Evolutionary conservation across 1,140 invertebrate species (phyloP).

Genomic region (Drosophila pseudoananassae): DNA sequence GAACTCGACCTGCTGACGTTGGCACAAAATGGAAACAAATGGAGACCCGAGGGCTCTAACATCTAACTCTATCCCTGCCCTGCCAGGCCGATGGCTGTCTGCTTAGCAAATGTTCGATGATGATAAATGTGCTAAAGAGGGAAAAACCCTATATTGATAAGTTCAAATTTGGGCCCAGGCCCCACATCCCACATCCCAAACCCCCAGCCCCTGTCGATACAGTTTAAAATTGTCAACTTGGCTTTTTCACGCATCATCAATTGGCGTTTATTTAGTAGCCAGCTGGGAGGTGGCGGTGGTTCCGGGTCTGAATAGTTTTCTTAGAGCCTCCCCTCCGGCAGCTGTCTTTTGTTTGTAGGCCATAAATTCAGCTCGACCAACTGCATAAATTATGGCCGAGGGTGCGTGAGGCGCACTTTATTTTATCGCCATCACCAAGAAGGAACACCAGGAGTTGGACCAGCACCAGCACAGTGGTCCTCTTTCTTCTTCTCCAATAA

Average conservation of each 20-base stretch:
- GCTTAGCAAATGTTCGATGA: constrained; percentile 74
- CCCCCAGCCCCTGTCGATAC: constrained; percentile 39
- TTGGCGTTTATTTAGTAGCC: constrained; percentile 76
- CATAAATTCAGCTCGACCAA: constrained; percentile 66
- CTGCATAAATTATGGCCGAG: constrained; percentile 72
- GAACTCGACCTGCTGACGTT: constrained; percentile 74
- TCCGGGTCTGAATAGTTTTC: constrained; percentile 45
- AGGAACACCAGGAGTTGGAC: constrained; percentile 2
- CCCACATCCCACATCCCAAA: neutral
- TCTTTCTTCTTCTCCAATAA: neutral
- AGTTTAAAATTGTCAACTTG: constrained; percentile 79
- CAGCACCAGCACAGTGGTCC: constrained; percentile 8
- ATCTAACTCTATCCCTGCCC: neutral
- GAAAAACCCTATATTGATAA: constrained; percentile 38
- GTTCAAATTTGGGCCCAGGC: constrained; percentile 9
- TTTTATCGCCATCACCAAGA: constrained; percentile 57
- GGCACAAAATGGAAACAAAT: constrained; percentile 81
- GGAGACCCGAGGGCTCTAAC: constrained; percentile 42
- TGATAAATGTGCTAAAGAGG: constrained; percentile 63
- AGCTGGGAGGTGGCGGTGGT: constrained; percentile 41
- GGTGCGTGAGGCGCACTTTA: constrained; percentile 67
- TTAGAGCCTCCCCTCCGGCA: constrained; percentile 48
- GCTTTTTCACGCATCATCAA: constrained; percentile 78
- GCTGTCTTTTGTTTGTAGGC: constrained; percentile 77
- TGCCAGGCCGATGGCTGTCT: constrained; percentile 20